phyloP scores from a whole-genome alignment of 2,797 vertebrate genomes.

The Carcharodon carcharias region DNA sequence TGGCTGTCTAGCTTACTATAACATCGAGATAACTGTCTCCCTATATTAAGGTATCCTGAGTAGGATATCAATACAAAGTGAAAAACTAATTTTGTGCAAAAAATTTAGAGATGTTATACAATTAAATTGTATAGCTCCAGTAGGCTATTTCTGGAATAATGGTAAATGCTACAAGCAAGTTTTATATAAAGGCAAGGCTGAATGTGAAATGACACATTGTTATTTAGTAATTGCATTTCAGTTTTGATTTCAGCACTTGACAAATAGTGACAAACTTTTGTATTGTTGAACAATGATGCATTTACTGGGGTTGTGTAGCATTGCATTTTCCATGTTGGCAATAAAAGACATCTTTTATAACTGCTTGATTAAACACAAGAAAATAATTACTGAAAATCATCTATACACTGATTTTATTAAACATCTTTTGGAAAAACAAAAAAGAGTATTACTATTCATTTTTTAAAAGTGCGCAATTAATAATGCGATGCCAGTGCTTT shows the following conservation, averaged over 20 bases:
- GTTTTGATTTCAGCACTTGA: slow-evolving; percentile 31
- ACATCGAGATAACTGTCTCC: not conserved
- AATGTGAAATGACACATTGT: slow-evolving; percentile 29
- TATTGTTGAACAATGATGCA: slow-evolving; percentile 16
- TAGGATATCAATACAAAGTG: not conserved
- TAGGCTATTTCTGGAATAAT: slow-evolving; percentile 14
- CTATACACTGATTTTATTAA: not conserved
- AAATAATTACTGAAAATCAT: not conserved
- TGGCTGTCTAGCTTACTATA: not conserved
- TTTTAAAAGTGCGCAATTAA: not conserved
- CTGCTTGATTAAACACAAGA: slow-evolving; percentile 2
- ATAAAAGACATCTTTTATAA: slow-evolving; percentile 29
- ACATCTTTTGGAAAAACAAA: slow-evolving; percentile 28
- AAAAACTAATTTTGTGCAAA: not conserved
- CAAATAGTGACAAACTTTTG: slow-evolving; percentile 1
- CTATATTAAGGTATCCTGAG: not conserved
- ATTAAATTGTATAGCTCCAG: not conserved
- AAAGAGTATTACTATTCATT: not conserved
- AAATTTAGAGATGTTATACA: not conserved
- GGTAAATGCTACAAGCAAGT: not conserved
- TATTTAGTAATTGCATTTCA: slow-evolving; percentile 21
- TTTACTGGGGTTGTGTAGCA: not conserved
- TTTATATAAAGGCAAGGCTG: slow-evolving; percentile 16
- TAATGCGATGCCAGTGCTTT: not conserved
- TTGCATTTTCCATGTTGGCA: not conserved